Percentiles rank a stretch among this genome's conserved stretches.
phyloP scores from a whole-genome alignment of 2,888 invertebrate species.

The Nasonia oneida region DNA sequence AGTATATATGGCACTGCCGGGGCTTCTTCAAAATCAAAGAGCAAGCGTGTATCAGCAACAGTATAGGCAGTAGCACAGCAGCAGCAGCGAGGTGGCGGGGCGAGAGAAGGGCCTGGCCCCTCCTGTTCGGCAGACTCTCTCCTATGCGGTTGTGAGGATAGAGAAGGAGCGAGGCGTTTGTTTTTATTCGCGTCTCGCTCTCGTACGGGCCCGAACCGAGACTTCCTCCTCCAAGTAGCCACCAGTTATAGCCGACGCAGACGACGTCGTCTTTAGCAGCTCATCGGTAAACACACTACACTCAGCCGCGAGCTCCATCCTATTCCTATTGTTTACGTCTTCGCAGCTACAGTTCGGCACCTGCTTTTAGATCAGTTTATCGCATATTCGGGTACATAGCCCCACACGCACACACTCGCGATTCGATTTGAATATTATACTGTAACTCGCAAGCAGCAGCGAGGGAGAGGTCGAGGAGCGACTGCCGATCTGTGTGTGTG shows the following conservation, averaged over 20 bases:
- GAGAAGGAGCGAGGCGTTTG: slow-evolving; percentile 42
- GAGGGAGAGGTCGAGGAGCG: not conserved
- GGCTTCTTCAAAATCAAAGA: slow-evolving; percentile 28
- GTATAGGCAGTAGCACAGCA: not conserved
- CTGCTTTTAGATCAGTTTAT: not conserved
- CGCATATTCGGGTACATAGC: not conserved
- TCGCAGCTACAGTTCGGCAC: not conserved
- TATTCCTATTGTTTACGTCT: slow-evolving; percentile 21
- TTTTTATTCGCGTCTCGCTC: slow-evolving; percentile 58
- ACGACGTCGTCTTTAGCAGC: slow-evolving; percentile 42
- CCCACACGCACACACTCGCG: not conserved
- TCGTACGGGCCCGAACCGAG: slow-evolving; percentile 45
- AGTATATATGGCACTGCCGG: not conserved
- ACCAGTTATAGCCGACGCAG: slow-evolving; percentile 5
- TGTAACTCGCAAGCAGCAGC: not conserved
- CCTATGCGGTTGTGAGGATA: not conserved
- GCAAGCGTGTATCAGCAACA: not conserved
- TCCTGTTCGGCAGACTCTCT: not conserved
- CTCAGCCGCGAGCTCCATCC: slow-evolving; percentile 39
- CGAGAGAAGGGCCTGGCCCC: slow-evolving; percentile 13
- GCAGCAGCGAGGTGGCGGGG: not conserved
- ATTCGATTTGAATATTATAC: not conserved
- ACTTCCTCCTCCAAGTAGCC: slow-evolving; percentile 29
- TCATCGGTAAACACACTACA: slow-evolving; percentile 12
- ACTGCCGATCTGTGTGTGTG: not conserved